phyloP scores from a whole-genome alignment of 2,888 invertebrate genomes.

The Cosmia pyralina region DNA sequence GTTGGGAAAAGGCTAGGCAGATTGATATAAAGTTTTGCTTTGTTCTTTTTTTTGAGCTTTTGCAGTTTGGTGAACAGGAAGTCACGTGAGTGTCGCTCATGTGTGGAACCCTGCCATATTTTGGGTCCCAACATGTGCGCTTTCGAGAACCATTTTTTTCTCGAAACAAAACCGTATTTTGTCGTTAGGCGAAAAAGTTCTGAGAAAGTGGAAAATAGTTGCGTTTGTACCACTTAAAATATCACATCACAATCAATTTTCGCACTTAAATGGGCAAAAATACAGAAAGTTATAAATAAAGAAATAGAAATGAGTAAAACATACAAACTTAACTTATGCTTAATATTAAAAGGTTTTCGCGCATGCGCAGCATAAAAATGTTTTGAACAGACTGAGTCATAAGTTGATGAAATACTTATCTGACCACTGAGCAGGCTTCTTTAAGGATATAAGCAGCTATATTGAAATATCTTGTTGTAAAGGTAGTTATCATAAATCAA shows the following conservation, averaged over 20 bases:
- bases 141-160: neutral
- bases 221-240: neutral
- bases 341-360: conserved; percentile 32
- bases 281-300: neutral
- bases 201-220: neutral
- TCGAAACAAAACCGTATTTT: neutral
- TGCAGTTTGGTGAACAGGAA: neutral
- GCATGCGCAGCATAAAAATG: conserved; percentile 54
- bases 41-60: conserved; percentile 26
- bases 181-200: neutral
- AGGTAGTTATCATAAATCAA: conserved; percentile 15
- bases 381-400: conserved; percentile 57
- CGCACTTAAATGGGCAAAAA: neutral
- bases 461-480: conserved; percentile 16
- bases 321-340: conserved; percentile 6
- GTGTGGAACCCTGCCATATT: neutral
- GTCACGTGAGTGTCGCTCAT: conserved; percentile 13
- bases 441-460: conserved; percentile 16
- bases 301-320: neutral
- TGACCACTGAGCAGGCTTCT: conserved; percentile 48
- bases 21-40: conserved; percentile 1
- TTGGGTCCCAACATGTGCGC: neutral
- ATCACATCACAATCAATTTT: neutral
- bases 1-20: too few relatives aligned
- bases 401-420: conserved; percentile 56